Percentiles rank a stretch among this genome's conserved stretches.
Evolutionary conservation across 2,113 vertebrate genomes (phyloP).

Genomic region (Rhinolophus sinicus): DNA sequence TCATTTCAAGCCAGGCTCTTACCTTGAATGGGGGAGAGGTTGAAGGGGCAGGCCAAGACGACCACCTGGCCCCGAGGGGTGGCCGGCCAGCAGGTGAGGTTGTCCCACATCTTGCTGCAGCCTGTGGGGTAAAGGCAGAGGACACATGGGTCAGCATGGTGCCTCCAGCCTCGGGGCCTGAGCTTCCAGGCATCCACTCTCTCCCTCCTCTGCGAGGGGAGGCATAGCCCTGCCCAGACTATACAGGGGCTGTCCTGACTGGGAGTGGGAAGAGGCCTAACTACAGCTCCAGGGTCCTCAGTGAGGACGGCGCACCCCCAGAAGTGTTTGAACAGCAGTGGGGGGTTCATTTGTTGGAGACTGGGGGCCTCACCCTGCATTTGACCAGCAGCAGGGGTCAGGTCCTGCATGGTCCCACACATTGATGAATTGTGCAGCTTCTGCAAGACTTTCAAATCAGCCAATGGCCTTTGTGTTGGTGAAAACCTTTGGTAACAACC

Average conservation of each 20-base stretch:
- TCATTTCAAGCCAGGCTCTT: constrained; percentile 53
- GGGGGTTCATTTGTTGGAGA: not conserved
- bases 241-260: not conserved
- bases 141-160: not conserved
- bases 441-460: not conserved
- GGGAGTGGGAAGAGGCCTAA: not conserved
- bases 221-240: not conserved
- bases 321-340: not conserved
- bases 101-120: constrained; percentile 93
- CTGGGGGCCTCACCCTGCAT: not conserved
- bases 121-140: constrained; percentile 83
- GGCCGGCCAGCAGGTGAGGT: constrained; percentile 94
- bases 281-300: not conserved
- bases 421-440: not conserved
- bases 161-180: not conserved
- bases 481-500: not conserved
- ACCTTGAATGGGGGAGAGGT: constrained; percentile 89
- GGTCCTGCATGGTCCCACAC: not conserved
- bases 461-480: not conserved
- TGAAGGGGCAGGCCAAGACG: constrained; percentile 89
- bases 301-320: fast-evolving
- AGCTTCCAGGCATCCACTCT: not conserved
- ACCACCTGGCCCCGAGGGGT: constrained; percentile 90
- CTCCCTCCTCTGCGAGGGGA: not conserved
- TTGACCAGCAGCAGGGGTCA: not conserved